phyloP scores from a whole-genome alignment of 2,888 invertebrate genomes.

The Drosophila anomalipes region DNA sequence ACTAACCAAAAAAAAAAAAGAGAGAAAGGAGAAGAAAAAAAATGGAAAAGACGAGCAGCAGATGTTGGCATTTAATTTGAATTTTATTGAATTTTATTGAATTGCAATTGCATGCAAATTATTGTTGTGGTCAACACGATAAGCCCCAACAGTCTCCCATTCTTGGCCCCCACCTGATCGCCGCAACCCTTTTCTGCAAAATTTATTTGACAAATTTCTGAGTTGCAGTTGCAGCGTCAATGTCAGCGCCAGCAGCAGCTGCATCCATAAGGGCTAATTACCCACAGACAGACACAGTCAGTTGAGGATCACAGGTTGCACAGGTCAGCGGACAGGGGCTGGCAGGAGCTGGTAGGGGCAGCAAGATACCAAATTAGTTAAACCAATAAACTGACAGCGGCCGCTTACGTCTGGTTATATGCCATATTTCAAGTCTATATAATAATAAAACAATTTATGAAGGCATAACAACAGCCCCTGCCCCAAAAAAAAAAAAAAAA shows the following conservation, averaged over 20 bases:
- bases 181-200: conserved; percentile 27
- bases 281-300: conserved; percentile 26
- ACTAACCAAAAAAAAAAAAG: neutral
- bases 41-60: conserved; percentile 8
- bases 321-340: neutral
- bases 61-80: conserved; percentile 66
- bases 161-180: neutral
- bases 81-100: conserved; percentile 76
- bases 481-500: conserved; percentile 3
- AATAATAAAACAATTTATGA: conserved; percentile 80
- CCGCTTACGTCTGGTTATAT: conserved; percentile 44
- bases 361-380: conserved; percentile 72
- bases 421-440: conserved; percentile 76
- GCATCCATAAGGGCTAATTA: conserved; percentile 72
- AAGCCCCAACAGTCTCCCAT: neutral
- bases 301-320: conserved; percentile 25
- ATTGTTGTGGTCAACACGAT: neutral
- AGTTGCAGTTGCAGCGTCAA: conserved; percentile 12
- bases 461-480: conserved; percentile 68
- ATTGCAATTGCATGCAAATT: conserved; percentile 78
- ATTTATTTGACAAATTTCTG: conserved; percentile 82
- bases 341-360: conserved; percentile 26
- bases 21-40: neutral
- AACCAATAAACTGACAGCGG: conserved; percentile 79
- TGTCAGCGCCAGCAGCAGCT: conserved; percentile 53